Percentiles rank a stretch among this genome's conserved stretches.
Evolutionary conservation across 1,140 invertebrate genomes (phyloP).

Genomic region (Stenopsyche tienmushanensis): DNA sequence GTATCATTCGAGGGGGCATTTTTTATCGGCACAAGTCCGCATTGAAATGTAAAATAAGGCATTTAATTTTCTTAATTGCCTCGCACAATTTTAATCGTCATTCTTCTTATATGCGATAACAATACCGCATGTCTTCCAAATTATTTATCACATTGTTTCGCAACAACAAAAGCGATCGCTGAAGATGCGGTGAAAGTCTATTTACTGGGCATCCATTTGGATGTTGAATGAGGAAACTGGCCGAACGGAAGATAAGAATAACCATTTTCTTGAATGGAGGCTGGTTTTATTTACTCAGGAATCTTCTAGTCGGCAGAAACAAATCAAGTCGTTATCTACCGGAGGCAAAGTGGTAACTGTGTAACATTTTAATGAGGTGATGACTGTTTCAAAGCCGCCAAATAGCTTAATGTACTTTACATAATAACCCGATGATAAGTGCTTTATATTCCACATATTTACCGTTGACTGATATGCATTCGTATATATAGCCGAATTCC

Average conservation of each 20-base stretch:
- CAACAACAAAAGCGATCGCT: not conserved
- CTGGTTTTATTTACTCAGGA: not conserved
- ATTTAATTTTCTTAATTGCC: constrained; percentile 39
- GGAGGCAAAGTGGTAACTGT: constrained; percentile 4
- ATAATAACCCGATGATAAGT: constrained; percentile 15
- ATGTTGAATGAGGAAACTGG: constrained; percentile 4
- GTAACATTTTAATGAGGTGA: constrained; percentile 15
- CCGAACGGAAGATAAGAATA: not conserved
- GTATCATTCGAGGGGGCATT: not conserved
- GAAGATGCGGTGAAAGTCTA: not conserved
- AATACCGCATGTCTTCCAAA: constrained; percentile 19
- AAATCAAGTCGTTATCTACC: constrained; percentile 16
- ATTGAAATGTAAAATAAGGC: constrained; percentile 13
- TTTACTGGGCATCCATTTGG: not conserved
- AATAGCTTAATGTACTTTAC: constrained; percentile 12
- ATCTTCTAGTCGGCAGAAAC: no score
- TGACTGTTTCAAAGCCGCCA: constrained; percentile 19
- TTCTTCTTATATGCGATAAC: constrained; percentile 33
- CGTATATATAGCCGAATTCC: not conserved
- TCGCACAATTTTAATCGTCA: constrained; percentile 37
- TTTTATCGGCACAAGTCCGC: not conserved
- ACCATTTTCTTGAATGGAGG: not conserved
- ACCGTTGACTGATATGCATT: not conserved
- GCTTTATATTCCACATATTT: constrained; percentile 11
- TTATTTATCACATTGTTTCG: constrained; percentile 34